These are phyloP conservation scores for Piezodorus guildinii DNA, from an alignment of 1,140 invertebrate genomes.

Conservation along the genomic window DNA sequence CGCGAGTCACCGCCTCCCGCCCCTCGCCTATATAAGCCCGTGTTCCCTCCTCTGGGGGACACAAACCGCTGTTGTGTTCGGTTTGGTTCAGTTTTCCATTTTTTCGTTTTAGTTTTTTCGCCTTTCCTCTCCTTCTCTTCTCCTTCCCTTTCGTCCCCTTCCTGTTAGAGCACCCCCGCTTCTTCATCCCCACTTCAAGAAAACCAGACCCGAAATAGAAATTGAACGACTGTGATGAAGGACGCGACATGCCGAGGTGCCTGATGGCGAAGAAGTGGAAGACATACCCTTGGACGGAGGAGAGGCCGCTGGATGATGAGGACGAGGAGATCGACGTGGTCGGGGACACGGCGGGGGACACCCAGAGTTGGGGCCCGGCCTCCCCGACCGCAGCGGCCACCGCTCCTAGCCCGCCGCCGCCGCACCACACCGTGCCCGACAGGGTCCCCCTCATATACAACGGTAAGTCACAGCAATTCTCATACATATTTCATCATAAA, in stretches of 20 bases:
- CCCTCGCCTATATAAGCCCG: constrained; percentile 24
- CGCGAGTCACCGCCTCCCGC: constrained; percentile 24
- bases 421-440: constrained; percentile 28
- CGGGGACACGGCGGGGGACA: constrained; percentile 37
- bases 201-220: constrained; percentile 14
- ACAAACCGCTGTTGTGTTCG: constrained; percentile 4
- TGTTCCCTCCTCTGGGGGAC: constrained; percentile 5
- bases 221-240: background rate
- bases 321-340: constrained; percentile 77
- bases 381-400: constrained; percentile 59
- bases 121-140: constrained; percentile 16
- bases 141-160: constrained; percentile 19
- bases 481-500: too few relatives aligned
- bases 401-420: constrained; percentile 55
- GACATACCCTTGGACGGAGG: constrained; percentile 63
- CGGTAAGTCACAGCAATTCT: constrained; percentile 24
- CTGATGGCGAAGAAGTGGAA: constrained; percentile 83
- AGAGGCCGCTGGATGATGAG: constrained; percentile 41
- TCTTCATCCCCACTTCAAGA: background rate
- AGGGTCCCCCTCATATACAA: constrained; percentile 28
- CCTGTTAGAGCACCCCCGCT: constrained; percentile 4
- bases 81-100: constrained; percentile 9
- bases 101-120: constrained; percentile 17
- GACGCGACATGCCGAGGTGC: constrained; percentile 26
- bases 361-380: constrained; percentile 48